Evolutionary conservation across 2,113 vertebrate genomes (phyloP).

Genomic region (Stictonetta naevosa): DNA sequence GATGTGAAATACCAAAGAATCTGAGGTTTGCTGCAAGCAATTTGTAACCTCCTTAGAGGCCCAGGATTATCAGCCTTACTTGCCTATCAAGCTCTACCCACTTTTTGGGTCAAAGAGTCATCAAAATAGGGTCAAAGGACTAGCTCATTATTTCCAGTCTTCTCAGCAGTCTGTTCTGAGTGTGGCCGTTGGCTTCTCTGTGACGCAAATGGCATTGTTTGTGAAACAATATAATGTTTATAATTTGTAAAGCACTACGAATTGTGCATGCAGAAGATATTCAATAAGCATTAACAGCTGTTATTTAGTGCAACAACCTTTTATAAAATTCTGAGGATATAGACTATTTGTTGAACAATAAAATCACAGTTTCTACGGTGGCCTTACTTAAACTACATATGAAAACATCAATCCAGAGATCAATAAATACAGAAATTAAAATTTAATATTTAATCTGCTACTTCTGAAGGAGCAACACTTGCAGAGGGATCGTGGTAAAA

Average conservation of each 20-base stretch:
- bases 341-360: neutral
- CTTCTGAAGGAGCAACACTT: neutral
- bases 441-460: neutral
- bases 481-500: neutral
- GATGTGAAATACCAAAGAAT: neutral
- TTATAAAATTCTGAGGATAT: neutral
- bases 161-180: neutral
- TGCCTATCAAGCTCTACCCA: neutral
- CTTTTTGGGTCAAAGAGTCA: constrained; percentile 25
- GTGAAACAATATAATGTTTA: constrained; percentile 10
- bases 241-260: neutral
- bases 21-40: neutral
- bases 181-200: neutral
- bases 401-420: neutral
- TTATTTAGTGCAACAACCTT: neutral
- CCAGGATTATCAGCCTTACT: neutral
- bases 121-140: neutral
- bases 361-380: neutral
- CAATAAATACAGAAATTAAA: neutral
- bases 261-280: neutral
- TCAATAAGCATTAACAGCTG: neutral
- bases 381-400: neutral
- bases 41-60: neutral
- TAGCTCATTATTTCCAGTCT: constrained; percentile 2
- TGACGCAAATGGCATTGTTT: constrained; percentile 31